These are phyloP conservation scores for Typhlichthys subterraneus DNA, from an alignment of 2,797 vertebrate species.

Conservation along the genomic window DNA sequence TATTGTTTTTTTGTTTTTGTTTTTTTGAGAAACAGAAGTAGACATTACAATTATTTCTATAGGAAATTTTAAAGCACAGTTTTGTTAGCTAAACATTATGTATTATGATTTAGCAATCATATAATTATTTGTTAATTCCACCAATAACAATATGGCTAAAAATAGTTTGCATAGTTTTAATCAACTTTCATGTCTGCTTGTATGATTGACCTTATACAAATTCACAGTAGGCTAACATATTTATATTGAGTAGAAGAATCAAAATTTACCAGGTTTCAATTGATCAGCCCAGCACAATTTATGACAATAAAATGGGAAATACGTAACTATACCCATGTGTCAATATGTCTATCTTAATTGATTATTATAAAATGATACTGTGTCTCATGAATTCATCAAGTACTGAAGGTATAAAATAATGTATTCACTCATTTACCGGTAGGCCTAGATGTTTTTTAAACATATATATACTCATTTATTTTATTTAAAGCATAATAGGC, in stretches of 20 bases:
- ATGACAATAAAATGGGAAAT: slow-evolving; percentile 51
- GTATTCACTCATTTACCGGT: too few relatives aligned
- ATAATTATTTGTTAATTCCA: slow-evolving; percentile 42
- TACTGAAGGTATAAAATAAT: too few relatives aligned
- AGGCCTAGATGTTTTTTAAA: too few relatives aligned
- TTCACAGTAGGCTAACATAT: slow-evolving; percentile 17
- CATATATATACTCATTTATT: too few relatives aligned
- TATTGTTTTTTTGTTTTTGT: slow-evolving; percentile 7
- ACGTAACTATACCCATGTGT: slow-evolving; percentile 24
- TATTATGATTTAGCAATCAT: slow-evolving; percentile 41
- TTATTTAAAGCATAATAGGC: too few relatives aligned
- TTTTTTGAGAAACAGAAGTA: too few relatives aligned
- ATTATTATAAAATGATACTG: neutral
- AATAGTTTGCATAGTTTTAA: slow-evolving; percentile 57
- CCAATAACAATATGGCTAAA: slow-evolving; percentile 48
- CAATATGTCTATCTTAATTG: neutral
- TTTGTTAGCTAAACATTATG: slow-evolving; percentile 30
- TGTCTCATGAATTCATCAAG: neutral
- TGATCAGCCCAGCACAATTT: slow-evolving; percentile 24
- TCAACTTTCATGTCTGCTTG: slow-evolving; percentile 42
- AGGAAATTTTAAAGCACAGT: slow-evolving; percentile 35
- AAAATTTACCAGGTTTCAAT: slow-evolving; percentile 32
- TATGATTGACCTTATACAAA: slow-evolving; percentile 30
- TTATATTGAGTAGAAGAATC: slow-evolving; percentile 34
- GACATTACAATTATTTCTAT: slow-evolving; percentile 20